Evolutionary conservation across 2,797 vertebrate species (phyloP).

Genomic region (Acridotheres tristis): DNA sequence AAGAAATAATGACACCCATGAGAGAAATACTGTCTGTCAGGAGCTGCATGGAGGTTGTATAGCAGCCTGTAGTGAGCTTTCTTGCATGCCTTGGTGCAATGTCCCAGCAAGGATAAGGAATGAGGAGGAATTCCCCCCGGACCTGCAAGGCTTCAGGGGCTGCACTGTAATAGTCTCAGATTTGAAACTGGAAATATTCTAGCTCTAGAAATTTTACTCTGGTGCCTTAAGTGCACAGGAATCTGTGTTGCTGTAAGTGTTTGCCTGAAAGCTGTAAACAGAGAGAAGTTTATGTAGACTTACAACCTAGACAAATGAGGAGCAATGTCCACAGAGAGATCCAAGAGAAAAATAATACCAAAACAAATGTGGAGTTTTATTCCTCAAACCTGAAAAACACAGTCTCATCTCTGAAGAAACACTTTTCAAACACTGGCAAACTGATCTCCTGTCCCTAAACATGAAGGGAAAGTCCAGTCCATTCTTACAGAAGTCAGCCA

Average conservation of each 20-base stretch:
- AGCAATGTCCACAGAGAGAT: neutral
- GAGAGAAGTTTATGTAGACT: neutral
- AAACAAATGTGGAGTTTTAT: neutral
- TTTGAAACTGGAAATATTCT: neutral
- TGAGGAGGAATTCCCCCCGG: neutral
- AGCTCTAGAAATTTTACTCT: neutral
- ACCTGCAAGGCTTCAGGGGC: neutral
- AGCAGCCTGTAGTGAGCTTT: neutral
- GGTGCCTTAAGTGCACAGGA: neutral
- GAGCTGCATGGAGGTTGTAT: neutral
- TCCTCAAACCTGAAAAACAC: neutral
- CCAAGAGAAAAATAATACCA: neutral
- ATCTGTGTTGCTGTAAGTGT: neutral
- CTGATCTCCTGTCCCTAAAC: neutral
- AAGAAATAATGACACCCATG: neutral
- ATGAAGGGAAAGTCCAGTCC: neutral
- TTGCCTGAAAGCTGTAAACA: neutral
- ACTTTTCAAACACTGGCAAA: neutral
- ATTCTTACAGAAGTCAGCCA: neutral
- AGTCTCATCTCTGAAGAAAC: neutral
- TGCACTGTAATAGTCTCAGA: neutral
- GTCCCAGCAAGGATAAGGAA: neutral
- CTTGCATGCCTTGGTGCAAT: neutral
- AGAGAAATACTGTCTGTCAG: conserved; percentile 6
- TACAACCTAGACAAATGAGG: neutral